Percentiles rank a stretch among this genome's conserved stretches.
These are phyloP conservation scores for Apis cerana DNA, from an alignment of 1,140 invertebrate genomes.

Conservation along the genomic window DNA sequence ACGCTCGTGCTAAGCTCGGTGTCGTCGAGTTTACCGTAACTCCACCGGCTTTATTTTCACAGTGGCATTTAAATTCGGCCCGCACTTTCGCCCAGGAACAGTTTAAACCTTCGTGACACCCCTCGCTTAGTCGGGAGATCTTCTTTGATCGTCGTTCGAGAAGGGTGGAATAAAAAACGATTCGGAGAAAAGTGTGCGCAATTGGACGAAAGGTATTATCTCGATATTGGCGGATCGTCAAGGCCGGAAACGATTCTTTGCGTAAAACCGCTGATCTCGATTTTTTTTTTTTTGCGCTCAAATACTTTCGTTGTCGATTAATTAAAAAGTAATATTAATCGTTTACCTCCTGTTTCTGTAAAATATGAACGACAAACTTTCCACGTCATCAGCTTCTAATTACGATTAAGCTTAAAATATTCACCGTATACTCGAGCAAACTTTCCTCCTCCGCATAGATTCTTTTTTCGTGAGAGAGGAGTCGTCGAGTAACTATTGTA, in stretches of 20 bases:
- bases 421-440: not conserved
- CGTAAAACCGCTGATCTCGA: no score
- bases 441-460: not conserved
- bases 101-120: not conserved
- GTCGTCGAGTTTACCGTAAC: not conserved
- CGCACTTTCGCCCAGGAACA: not conserved
- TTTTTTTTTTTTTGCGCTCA: no score
- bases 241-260: no score
- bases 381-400: no score
- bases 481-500: not conserved
- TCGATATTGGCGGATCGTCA: not conserved
- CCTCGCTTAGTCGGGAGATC: not conserved
- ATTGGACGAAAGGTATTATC: not conserved
- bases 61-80: conserved; percentile 4
- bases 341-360: not conserved
- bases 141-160: not conserved
- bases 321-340: not conserved
- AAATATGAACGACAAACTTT: not conserved
- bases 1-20: not conserved
- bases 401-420: not conserved
- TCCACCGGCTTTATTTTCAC: not conserved
- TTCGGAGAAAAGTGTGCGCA: not conserved
- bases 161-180: not conserved
- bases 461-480: no score
- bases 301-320: no score